Evolutionary conservation across 2,888 invertebrate genomes (phyloP).

Genomic region (Netelia fuscicornis): DNA sequence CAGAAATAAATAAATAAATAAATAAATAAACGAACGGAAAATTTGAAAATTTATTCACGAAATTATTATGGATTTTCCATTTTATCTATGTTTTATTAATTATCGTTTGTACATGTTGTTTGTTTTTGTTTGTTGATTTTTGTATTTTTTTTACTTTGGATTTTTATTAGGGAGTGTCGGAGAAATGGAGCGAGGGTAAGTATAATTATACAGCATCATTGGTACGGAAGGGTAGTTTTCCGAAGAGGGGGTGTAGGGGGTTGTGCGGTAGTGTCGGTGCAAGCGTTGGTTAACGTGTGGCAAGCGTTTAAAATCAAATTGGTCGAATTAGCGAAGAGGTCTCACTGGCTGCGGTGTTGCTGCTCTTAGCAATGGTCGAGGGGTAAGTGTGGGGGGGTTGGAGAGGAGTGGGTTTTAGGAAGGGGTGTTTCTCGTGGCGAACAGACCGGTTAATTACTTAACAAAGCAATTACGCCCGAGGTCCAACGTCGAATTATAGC

Average conservation of each 20-base stretch:
- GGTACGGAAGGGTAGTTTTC: slow-evolving; percentile 7
- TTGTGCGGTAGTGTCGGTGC: neutral
- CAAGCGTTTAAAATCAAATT: slow-evolving; percentile 77
- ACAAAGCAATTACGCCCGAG: slow-evolving; percentile 77
- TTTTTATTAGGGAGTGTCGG: neutral
- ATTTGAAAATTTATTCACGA: too few species aligned
- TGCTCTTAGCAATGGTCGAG: slow-evolving; percentile 57
- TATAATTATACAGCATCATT: slow-evolving; percentile 56
- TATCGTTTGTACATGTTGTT: neutral
- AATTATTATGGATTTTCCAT: too few species aligned
- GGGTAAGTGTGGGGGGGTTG: neutral
- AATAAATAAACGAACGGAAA: too few species aligned
- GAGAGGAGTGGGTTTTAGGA: neutral
- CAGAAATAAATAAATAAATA: neutral
- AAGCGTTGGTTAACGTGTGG: slow-evolving; percentile 36
- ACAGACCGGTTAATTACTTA: slow-evolving; percentile 78
- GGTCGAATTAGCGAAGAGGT: slow-evolving; percentile 75
- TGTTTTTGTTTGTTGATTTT: neutral
- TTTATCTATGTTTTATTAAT: too few species aligned
- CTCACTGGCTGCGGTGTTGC: slow-evolving; percentile 56
- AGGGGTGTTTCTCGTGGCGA: slow-evolving; percentile 69
- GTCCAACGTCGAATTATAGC: slow-evolving; percentile 75
- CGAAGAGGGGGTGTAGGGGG: neutral
- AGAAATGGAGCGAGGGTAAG: slow-evolving; percentile 15
- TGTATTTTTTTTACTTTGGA: slow-evolving; percentile 17